phyloP scores from a whole-genome alignment of 1,140 invertebrate genomes.

The Bradynema listronoti region DNA sequence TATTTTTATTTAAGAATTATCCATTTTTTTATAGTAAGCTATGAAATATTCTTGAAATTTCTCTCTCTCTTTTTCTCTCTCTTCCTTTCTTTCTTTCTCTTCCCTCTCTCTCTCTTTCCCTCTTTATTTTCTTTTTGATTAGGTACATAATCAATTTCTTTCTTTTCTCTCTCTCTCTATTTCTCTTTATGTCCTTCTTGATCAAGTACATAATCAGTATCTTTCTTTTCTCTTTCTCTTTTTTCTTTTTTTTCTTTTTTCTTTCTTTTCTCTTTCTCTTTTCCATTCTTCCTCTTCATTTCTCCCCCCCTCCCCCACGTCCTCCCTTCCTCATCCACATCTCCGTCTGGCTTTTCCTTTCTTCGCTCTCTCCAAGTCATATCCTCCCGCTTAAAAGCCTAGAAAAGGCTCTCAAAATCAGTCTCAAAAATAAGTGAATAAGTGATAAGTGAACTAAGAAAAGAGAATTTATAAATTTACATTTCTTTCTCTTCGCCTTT shows the following conservation, averaged over 20 bases:
- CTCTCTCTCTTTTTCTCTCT: not conserved
- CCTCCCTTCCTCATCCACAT: no score
- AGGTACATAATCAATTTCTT: not conserved
- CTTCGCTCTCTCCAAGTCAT: no score
- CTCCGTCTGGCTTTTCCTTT: no score
- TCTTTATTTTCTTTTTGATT: not conserved
- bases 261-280: constrained; percentile 7
- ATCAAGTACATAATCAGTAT: not conserved
- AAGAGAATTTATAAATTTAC: no score
- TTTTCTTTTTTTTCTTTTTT: constrained; percentile 5
- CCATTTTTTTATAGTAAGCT: not conserved
- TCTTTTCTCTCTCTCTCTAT: constrained; percentile 6
- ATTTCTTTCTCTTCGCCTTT: no score
- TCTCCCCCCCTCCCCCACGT: no score
- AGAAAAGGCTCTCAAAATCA: no score
- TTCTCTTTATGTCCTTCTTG: not conserved
- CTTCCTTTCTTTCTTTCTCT: not conserved
- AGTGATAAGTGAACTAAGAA: no score
- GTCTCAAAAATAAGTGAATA: no score
- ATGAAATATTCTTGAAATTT: not conserved
- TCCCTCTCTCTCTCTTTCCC: not conserved
- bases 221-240: not conserved
- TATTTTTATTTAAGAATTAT: not conserved
- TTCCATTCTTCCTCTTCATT: no score
- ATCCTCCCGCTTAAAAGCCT: no score